These are phyloP conservation scores for Ypsolopha scabrella DNA, from an alignment of 2,888 invertebrate genomes.

Conservation along the genomic window DNA sequence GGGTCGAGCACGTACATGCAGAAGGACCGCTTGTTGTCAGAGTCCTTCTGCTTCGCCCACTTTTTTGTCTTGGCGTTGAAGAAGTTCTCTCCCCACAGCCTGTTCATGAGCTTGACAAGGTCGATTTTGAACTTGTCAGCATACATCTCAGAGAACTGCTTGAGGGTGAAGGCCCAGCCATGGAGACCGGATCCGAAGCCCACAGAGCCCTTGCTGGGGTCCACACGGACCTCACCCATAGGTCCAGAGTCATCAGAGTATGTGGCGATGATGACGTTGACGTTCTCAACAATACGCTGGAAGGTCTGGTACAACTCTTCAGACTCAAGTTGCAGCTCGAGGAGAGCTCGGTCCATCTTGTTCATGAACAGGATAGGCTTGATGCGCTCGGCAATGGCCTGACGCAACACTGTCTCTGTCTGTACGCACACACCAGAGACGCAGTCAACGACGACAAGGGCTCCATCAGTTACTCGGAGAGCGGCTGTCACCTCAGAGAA, in stretches of 20 bases:
- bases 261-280: conserved; percentile 99
- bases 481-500: conserved; percentile 99
- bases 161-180: conserved; percentile 99
- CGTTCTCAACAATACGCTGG: conserved; percentile 99
- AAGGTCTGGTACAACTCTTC: conserved; percentile 99
- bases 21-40: conserved; percentile 96
- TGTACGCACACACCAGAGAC: conserved; percentile 99
- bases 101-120: conserved; percentile 96
- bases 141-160: conserved; percentile 99
- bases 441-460: conserved; percentile 99
- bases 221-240: conserved; percentile 95
- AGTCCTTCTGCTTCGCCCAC: conserved; percentile 94
- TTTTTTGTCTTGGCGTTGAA: conserved; percentile 98
- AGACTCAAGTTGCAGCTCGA: conserved; percentile 95
- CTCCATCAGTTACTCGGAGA: conserved; percentile 99
- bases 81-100: conserved; percentile 99
- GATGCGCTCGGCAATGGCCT: conserved; percentile 99
- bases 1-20: conserved; percentile 99
- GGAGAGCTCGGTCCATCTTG: conserved; percentile 99
- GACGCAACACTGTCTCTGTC: conserved; percentile 99
- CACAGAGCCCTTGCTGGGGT: conserved; percentile 98
- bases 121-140: conserved; percentile 99
- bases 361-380: conserved; percentile 99
- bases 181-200: conserved; percentile 99
- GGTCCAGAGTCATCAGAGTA: conserved; percentile 98